Conservation (phyloP, 2,888 invertebrate genomes). For the Lasiommata megera region DNA sequence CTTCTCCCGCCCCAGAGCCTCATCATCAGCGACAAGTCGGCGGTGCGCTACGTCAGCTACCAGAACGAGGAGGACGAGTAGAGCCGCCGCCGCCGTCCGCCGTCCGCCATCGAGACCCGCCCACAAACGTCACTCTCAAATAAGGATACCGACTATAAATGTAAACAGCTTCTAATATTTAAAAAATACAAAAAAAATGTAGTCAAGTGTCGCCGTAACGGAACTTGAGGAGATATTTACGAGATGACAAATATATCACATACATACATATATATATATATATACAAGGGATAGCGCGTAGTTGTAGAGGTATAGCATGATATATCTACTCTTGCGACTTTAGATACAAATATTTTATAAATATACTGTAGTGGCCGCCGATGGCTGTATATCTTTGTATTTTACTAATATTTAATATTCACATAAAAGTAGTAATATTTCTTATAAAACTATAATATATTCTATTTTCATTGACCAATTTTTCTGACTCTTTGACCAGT, state of each 20-base stretch:
- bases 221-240: constrained; percentile 25
- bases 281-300: constrained; percentile 10
- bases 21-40: constrained; percentile 94
- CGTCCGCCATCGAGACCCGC: constrained; percentile 57
- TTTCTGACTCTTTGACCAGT: constrained; percentile 26
- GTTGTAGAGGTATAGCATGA: background rate
- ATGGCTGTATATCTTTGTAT: constrained; percentile 41
- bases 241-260: constrained; percentile 19
- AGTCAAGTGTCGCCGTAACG: constrained; percentile 22
- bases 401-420: constrained; percentile 38
- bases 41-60: constrained; percentile 97
- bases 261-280: background rate
- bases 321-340: constrained; percentile 23
- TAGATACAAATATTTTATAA: constrained; percentile 25
- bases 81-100: constrained; percentile 44
- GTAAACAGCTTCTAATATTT: background rate
- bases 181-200: constrained; percentile 29
- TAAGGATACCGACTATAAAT: constrained; percentile 23
- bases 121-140: constrained; percentile 34
- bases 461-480: constrained; percentile 30
- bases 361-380: constrained; percentile 55
- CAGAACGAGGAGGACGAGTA: constrained; percentile 94
- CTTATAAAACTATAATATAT: constrained; percentile 7
- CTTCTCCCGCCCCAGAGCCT: too few species aligned
- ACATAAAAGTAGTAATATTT: constrained; percentile 18